Conservation (phyloP, 2,113 vertebrate species). For the Seriola aureovittata region DNA sequence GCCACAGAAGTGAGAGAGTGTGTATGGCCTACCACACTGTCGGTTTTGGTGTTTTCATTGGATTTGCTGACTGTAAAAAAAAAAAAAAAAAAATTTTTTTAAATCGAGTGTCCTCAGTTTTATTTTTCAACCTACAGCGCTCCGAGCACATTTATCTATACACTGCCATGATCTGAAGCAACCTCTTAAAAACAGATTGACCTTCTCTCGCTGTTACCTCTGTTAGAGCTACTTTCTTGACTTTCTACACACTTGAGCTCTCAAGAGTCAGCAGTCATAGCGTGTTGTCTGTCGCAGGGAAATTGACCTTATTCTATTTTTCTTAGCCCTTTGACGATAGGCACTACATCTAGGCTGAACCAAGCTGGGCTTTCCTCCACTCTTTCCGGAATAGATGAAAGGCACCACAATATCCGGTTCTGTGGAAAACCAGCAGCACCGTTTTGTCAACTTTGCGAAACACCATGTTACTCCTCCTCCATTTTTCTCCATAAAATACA, state of each 20-base stretch:
- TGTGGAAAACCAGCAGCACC: background rate
- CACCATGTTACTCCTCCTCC: no score
- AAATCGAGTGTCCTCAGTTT: background rate
- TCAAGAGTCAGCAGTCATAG: constrained; percentile 22
- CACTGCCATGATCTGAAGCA: constrained; percentile 13
- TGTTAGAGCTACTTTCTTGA: background rate
- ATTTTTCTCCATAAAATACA: no score
- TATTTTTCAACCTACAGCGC: background rate
- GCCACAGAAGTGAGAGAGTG: background rate
- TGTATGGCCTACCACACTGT: background rate
- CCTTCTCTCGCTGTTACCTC: constrained; percentile 4
- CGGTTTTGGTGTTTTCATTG: background rate
- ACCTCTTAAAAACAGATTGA: constrained; percentile 24
- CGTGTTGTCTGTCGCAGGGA: constrained; percentile 32
- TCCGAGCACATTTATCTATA: background rate
- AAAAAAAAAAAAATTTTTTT: background rate
- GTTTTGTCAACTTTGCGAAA: constrained; percentile 7
- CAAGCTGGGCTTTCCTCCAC: constrained; percentile 10
- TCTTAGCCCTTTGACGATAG: constrained; percentile 13
- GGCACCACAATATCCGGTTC: background rate
- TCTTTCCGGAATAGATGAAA: background rate
- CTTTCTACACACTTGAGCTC: constrained; percentile 23
- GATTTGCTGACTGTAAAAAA: background rate
- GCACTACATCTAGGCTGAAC: background rate
- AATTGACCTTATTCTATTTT: constrained; percentile 39